Evolutionary conservation across 2,113 vertebrate species (phyloP), one percentile per base, ranked within the genome.

Genomic region (Oxyruncus cristatus): DNA sequence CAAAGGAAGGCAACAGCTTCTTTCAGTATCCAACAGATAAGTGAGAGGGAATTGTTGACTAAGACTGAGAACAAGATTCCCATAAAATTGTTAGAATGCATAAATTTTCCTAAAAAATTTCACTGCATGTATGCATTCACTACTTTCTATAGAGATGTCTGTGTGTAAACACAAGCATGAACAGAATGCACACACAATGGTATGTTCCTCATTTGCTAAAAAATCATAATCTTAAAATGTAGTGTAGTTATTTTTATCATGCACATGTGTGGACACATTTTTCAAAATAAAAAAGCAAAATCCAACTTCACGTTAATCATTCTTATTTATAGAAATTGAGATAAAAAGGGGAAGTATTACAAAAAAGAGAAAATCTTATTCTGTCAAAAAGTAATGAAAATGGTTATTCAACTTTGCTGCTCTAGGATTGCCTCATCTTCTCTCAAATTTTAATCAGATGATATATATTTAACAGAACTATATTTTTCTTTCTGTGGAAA

Each of bases 141-240:
- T 44, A 28, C 24, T 58, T 58, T 78, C 37, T 11, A 16, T 30
- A 53, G 1, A 85, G 46, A 52, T 24, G 2, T 16, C n/a, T 47
- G 9, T 53, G 11, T 72, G 14, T 8, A 55, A 16, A 65, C 4
- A 32, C 1, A 2, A 72, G 11, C 1, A 1, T 44, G 12, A 14
- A 58, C 33, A 39, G 1, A 11, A 39, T 39, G 6, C 16, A 26
- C 9, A 62, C 30, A 22, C 10, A 37, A 5, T 27, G 30, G 30
- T 15, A 5, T 6, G 3, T 35, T 68, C 23, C 23, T 82, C 2
- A 1, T 68, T 80, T 86, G 15, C 5, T 62, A 37, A 68, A 85
- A 75, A 23, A 1, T 0, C 15, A 49, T 5, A 41, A 6, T 19
- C n/a, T 39, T 47, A 76, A 76, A 83, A 70, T 33, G 10, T 16